phyloP scores from a whole-genome alignment of 2,888 invertebrate species.

The Lithosia quadra region DNA sequence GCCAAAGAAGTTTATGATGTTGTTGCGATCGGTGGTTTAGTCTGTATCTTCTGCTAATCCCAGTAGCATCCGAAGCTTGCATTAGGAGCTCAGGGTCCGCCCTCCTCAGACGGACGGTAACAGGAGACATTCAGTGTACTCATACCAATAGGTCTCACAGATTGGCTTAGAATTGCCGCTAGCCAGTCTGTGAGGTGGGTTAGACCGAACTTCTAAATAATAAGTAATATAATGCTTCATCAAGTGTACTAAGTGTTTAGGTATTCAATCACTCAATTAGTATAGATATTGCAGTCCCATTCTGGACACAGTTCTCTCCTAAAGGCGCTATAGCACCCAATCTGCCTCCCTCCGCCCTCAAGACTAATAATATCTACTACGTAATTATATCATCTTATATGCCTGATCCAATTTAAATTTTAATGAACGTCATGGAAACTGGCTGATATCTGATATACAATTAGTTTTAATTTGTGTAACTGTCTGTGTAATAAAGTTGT shows the following conservation, averaged over 20 bases:
- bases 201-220: too few relatives aligned
- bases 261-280: not conserved
- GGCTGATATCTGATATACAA: constrained; percentile 1
- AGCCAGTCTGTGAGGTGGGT: too few relatives aligned
- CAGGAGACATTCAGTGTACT: too few relatives aligned
- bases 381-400: not conserved
- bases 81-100: not conserved
- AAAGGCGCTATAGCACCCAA: not conserved
- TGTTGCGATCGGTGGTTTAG: not conserved
- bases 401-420: not conserved
- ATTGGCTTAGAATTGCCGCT: too few relatives aligned
- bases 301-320: not conserved
- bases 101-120: too few relatives aligned
- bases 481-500: constrained; percentile 1
- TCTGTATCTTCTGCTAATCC: not conserved
- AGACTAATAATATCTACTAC: not conserved
- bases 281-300: not conserved
- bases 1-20: not conserved
- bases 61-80: not conserved
- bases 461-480: constrained; percentile 4
- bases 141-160: too few relatives aligned
- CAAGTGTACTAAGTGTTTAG: too few relatives aligned
- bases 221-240: too few relatives aligned
- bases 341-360: not conserved
- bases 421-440: not conserved